Evolutionary conservation across 2,797 vertebrate species (phyloP), one percentile per base, ranked within the genome.

Genomic region (Valencia hispanica): DNA sequence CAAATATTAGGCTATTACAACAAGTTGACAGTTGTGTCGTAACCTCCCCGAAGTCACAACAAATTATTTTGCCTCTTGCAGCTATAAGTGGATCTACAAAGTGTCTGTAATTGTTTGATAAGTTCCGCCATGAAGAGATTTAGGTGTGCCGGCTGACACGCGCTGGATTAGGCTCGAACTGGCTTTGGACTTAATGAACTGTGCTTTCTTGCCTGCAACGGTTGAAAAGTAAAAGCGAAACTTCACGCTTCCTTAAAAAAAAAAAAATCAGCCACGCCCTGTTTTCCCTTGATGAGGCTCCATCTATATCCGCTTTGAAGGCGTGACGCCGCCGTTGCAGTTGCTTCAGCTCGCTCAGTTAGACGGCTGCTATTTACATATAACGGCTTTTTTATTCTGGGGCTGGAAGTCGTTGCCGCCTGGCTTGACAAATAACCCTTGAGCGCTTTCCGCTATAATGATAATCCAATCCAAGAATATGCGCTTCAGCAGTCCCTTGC

Each of bases 51-150:
- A 84, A 91, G 91, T 89, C 90, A 94, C 86, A 88, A 81, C 87
- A 84, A 79, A 87, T 84, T 90, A 90, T 93, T 57, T 94, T 86
- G 85, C 91, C 87, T 93, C 91, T 78, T 70, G 71, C 86, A 77
- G 92, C 89, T 92, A 90, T 88, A 93, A 93, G 93, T 88, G 87
- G 90, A 92, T 94, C 91, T 86, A 84, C 78, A 75, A 88, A 89
- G 85, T 86, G 87, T 93, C 90, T 93, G 94, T 91, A 92, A 93
- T 95, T 94, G 85, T 92, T 91, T 88, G 93, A 94, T 94, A 94
- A 94, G 81, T 94, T 92, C 79, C 89, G 82, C 87, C 89, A 81
- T 91, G 90, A 93, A 89, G 93, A 95, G 93, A 92, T 94, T 94
- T 95, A 88, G 90, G 85, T 90, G 88, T 84, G 85, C 87, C 83